A percentile compares a stretch with the other conserved stretches of the same genome.
These are phyloP conservation scores for Micrasema longulum DNA, from an alignment of 1,140 invertebrate genomes.

Conservation along the genomic window DNA sequence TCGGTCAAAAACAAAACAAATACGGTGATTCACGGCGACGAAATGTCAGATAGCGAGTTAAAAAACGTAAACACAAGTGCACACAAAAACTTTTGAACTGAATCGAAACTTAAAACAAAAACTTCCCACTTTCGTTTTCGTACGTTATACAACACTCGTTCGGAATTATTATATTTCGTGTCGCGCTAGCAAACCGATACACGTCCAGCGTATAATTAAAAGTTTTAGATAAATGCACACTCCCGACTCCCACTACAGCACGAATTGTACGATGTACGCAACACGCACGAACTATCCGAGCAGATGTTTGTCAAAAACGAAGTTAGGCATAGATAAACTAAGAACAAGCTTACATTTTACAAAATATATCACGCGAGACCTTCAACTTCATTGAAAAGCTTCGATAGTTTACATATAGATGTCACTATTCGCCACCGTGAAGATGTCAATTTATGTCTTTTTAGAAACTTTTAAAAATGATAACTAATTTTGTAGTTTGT, in stretches of 20 bases:
- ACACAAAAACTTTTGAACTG: constrained; percentile 33
- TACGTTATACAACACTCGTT: constrained; percentile 34
- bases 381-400: background rate
- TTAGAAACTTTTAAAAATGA: background rate
- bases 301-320: constrained; percentile 30
- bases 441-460: background rate
- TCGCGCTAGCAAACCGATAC: background rate
- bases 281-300: background rate
- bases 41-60: constrained; percentile 24
- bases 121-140: constrained; percentile 41
- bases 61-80: constrained; percentile 33
- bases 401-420: background rate
- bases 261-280: background rate
- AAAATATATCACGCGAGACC: background rate
- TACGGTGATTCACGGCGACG: constrained; percentile 8
- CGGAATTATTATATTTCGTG: constrained; percentile 3
- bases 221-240: constrained; percentile 5
- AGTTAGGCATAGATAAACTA: too few relatives aligned
- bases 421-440: background rate
- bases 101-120: constrained; percentile 5
- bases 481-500: background rate
- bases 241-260: background rate
- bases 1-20: constrained; percentile 1
- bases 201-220: constrained; percentile 31
- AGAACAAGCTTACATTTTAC: background rate